A percentile compares a stretch with the other conserved stretches of the same genome.
Conservation (phyloP, 1,140 invertebrate species). For the Macrobrachium nipponense region DNA sequence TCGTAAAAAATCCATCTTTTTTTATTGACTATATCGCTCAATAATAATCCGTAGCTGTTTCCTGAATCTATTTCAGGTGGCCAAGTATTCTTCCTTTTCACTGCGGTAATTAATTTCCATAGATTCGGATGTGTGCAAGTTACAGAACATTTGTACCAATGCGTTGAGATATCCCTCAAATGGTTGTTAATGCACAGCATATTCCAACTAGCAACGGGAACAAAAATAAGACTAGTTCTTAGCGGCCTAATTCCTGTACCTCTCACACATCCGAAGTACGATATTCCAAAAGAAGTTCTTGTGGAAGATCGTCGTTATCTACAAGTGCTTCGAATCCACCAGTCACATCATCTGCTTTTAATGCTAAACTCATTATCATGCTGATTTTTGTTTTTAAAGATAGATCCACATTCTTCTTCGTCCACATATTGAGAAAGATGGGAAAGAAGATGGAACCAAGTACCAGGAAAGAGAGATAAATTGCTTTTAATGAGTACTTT, state of each 20-base stretch:
- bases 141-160: background rate
- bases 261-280: background rate
- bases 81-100: background rate
- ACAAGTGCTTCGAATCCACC: background rate
- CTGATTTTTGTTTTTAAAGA: too few species aligned
- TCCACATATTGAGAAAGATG: too few species aligned
- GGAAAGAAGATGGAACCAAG: too few species aligned
- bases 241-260: background rate
- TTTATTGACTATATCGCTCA: background rate
- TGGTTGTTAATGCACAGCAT: background rate
- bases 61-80: background rate
- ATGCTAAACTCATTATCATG: too few species aligned
- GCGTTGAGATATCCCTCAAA: background rate
- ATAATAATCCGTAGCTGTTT: background rate
- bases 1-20: background rate
- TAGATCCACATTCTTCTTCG: too few species aligned
- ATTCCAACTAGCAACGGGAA: background rate
- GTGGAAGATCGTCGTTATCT: background rate
- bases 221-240: background rate
- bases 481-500: too few species aligned
- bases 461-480: too few species aligned
- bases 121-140: slow-evolving; percentile 1
- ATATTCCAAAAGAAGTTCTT: background rate
- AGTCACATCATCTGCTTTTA: background rate
- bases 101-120: background rate